Conservation (phyloP, 2,888 invertebrate genomes). For the Clepsis dumicolana region DNA sequence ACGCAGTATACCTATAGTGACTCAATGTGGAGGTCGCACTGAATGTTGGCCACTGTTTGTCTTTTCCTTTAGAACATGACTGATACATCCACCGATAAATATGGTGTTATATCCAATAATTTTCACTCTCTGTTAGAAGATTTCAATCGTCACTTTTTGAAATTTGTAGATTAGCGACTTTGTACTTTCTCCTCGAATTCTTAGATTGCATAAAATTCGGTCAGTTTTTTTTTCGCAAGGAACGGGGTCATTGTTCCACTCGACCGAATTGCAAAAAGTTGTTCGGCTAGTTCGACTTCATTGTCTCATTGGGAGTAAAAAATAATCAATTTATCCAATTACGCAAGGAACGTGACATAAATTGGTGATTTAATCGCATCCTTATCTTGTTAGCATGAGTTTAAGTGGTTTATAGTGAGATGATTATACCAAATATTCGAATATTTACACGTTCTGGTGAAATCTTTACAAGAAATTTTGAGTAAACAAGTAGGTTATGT, state of each 20-base stretch:
- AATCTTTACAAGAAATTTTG: neutral
- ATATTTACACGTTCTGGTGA: slow-evolving; percentile 16
- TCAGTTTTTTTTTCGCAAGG: slow-evolving; percentile 26
- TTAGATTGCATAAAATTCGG: slow-evolving; percentile 24
- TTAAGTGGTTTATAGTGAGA: slow-evolving; percentile 16
- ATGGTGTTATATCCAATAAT: slow-evolving; percentile 17
- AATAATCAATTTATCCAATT: slow-evolving; percentile 23
- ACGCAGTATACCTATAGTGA: slow-evolving; percentile 71
- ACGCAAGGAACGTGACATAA: slow-evolving; percentile 27
- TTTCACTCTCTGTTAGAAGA: slow-evolving; percentile 34
- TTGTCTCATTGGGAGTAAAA: slow-evolving; percentile 25
- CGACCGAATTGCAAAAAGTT: slow-evolving; percentile 32
- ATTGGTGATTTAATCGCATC: slow-evolving; percentile 22
- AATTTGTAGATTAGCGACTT: slow-evolving; percentile 6
- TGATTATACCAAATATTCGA: neutral
- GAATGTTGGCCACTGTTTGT: slow-evolving; percentile 56
- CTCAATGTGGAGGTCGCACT: slow-evolving; percentile 69
- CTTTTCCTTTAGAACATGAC: slow-evolving; percentile 41
- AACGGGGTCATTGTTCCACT: slow-evolving; percentile 38
- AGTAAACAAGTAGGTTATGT: too few relatives aligned
- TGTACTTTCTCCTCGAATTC: slow-evolving; percentile 23
- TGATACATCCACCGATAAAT: slow-evolving; percentile 22
- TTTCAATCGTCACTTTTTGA: slow-evolving; percentile 24
- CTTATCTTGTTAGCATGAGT: slow-evolving; percentile 24
- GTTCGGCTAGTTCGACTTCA: slow-evolving; percentile 27